Percentiles rank a stretch among this genome's conserved stretches.
Evolutionary conservation across 2,888 invertebrate genomes (phyloP).

Genomic region (Xanthorhoe designata): DNA sequence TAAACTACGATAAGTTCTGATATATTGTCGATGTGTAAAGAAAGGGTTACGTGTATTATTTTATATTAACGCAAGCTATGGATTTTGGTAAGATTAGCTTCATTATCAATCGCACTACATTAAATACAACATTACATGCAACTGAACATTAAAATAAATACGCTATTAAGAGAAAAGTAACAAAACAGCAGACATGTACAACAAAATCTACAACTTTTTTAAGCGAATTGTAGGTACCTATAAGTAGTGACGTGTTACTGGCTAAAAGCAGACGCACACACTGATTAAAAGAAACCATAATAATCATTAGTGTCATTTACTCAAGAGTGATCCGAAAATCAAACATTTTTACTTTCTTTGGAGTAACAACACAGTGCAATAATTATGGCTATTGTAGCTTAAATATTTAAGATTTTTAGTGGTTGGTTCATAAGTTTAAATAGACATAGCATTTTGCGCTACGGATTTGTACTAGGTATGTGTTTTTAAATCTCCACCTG

Average conservation of each 20-base stretch:
- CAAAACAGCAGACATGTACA: too few relatives aligned
- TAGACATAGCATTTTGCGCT: constrained; percentile 33
- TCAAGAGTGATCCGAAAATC: background rate
- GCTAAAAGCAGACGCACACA: background rate
- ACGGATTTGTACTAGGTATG: background rate
- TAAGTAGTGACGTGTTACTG: background rate
- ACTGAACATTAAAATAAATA: too few relatives aligned
- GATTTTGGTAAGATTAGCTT: too few relatives aligned
- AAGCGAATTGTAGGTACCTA: too few relatives aligned
- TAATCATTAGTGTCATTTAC: background rate
- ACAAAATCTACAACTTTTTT: too few relatives aligned
- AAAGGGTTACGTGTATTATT: too few relatives aligned
- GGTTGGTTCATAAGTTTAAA: background rate
- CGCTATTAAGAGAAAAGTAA: too few relatives aligned
- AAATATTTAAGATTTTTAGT: background rate
- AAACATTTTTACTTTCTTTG: background rate
- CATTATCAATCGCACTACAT: too few relatives aligned
- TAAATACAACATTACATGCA: too few relatives aligned
- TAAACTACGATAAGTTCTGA: too few relatives aligned
- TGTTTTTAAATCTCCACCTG: background rate
- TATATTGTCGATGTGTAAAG: too few relatives aligned
- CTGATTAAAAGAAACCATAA: background rate
- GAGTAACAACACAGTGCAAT: background rate
- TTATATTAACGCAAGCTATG: too few relatives aligned
- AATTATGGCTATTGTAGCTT: background rate